These are phyloP conservation scores for Tetanocera ferruginea DNA, from an alignment of 2,888 invertebrate genomes.

Conservation along the genomic window DNA sequence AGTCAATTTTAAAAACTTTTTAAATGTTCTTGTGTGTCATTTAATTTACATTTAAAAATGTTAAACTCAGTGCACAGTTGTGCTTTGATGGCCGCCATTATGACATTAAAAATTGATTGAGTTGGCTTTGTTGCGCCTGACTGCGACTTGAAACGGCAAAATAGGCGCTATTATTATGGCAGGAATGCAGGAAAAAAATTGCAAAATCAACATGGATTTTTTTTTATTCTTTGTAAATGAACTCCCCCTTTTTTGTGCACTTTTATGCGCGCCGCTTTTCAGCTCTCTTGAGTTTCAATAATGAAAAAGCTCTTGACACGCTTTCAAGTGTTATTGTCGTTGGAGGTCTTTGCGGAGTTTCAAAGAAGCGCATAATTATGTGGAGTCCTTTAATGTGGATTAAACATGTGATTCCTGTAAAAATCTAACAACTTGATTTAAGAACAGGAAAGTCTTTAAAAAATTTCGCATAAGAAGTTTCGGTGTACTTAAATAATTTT, in stretches of 20 bases:
- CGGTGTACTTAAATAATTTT: too few species aligned
- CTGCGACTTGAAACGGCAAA: neutral
- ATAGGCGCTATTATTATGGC: neutral
- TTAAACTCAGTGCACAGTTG: neutral
- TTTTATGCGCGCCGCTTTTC: constrained; percentile 12
- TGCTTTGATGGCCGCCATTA: constrained; percentile 40
- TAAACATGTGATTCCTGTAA: neutral
- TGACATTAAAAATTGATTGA: constrained; percentile 52
- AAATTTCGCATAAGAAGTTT: neutral
- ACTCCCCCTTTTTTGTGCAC: neutral
- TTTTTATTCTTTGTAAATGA: neutral
- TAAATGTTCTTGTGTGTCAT: too few species aligned
- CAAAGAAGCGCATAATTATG: neutral
- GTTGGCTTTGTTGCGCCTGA: constrained; percentile 38
- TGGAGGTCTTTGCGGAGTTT: neutral
- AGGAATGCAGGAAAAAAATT: neutral
- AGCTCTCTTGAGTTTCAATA: constrained; percentile 36
- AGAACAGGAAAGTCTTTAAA: neutral
- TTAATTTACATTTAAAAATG: neutral
- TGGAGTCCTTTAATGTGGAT: neutral
- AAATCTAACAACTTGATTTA: neutral
- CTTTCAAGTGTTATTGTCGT: constrained; percentile 16
- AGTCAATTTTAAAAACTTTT: neutral
- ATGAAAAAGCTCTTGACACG: constrained; percentile 37
- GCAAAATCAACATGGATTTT: constrained; percentile 20